Conservation (phyloP, 1,140 invertebrate genomes). For the Pogonognathellus flavescens region DNA sequence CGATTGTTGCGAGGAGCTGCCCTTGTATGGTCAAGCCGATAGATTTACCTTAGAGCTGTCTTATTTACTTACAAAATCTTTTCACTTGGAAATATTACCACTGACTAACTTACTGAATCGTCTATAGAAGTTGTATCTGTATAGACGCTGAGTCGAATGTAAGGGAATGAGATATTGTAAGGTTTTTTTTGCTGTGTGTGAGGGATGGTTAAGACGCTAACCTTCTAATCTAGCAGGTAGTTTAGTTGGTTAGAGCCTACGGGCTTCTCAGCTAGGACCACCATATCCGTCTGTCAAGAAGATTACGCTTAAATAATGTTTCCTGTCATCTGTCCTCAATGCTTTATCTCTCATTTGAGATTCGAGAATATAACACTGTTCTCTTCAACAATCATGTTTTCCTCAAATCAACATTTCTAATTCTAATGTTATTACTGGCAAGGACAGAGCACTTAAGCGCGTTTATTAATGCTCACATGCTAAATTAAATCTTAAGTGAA, state of each 20-base stretch:
- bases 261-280: constrained; percentile 21
- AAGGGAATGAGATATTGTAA: constrained; percentile 14
- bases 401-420: constrained; percentile 49
- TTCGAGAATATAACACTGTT: background rate
- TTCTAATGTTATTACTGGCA: constrained; percentile 21
- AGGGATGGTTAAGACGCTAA: constrained; percentile 4
- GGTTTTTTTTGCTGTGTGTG: constrained; percentile 2
- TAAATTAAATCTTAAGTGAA: constrained; percentile 49
- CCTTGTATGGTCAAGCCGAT: constrained; percentile 21
- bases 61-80: constrained; percentile 17
- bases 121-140: background rate
- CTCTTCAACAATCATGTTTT: background rate
- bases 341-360: constrained; percentile 43
- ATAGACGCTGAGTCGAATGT: background rate
- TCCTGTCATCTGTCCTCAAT: constrained; percentile 49
- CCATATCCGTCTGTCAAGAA: constrained; percentile 47
- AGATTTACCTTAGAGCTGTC: constrained; percentile 21
- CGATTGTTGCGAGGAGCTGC: constrained; percentile 12
- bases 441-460: constrained; percentile 35
- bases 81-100: background rate
- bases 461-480: constrained; percentile 33
- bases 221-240: constrained; percentile 44
- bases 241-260: constrained; percentile 28
- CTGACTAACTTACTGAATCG: constrained; percentile 3
- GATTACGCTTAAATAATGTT: constrained; percentile 47